phyloP scores from a whole-genome alignment of 2,797 vertebrate species.

The Chelidonichthys spinosus region DNA sequence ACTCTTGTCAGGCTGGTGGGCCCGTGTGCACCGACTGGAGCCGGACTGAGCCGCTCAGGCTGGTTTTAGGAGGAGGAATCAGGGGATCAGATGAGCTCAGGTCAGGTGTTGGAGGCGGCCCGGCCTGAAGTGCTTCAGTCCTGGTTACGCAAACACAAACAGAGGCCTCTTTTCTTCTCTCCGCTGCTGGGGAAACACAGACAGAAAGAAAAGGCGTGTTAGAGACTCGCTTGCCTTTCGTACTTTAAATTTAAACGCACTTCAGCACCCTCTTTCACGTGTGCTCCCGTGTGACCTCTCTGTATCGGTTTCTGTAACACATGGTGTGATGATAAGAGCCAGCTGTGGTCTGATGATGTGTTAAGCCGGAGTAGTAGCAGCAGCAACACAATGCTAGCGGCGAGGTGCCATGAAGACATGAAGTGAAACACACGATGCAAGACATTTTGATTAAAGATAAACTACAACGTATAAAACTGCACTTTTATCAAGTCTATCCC shows the following conservation, averaged over 20 bases:
- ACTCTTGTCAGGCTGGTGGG: constrained; percentile 4
- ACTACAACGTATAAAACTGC: no score
- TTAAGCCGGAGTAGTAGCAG: constrained; percentile 20
- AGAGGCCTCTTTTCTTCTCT: constrained; percentile 5
- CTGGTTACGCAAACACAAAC: not conserved
- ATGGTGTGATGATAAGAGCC: constrained; percentile 55
- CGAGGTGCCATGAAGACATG: no score
- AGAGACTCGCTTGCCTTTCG: no score
- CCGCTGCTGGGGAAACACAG: not conserved
- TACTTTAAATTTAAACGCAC: not conserved
- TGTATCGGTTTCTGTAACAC: constrained; percentile 10
- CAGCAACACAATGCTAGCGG: constrained; percentile 7
- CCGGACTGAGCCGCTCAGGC: not conserved
- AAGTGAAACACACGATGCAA: not conserved
- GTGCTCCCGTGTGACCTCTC: constrained; percentile 31
- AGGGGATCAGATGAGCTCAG: constrained; percentile 7
- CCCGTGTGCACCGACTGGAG: not conserved
- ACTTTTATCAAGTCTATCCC: no score
- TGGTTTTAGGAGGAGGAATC: not conserved
- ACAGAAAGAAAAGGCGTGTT: constrained; percentile 1
- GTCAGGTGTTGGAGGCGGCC: constrained; percentile 2
- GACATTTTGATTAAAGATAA: not conserved
- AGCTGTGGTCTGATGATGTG: constrained; percentile 51
- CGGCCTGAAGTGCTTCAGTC: constrained; percentile 1
- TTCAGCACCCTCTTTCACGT: not conserved